Conservation (phyloP, 2,113 vertebrate species). For the Gorsachius goisagi region DNA sequence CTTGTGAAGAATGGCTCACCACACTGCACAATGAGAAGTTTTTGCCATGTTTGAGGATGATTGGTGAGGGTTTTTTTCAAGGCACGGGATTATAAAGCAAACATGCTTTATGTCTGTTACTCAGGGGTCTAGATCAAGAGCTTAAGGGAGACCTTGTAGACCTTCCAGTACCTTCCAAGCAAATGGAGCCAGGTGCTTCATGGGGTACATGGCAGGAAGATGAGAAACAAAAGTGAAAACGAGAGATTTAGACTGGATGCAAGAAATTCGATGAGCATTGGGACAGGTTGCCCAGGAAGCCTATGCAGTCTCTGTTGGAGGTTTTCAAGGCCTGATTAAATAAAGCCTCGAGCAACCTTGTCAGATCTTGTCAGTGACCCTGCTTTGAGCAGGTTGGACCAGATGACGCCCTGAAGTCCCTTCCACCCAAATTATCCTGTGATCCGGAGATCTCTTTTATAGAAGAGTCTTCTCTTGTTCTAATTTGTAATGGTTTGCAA, state of each 20-base stretch:
- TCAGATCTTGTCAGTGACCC: not conserved
- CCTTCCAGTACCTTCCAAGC: not conserved
- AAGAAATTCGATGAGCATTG: not conserved
- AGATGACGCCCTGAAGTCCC: not conserved
- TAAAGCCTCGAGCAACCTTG: not conserved
- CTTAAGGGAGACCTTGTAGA: not conserved
- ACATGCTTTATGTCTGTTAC: not conserved
- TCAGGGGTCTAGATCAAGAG: not conserved
- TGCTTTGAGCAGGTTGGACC: not conserved
- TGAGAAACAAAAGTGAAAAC: not conserved
- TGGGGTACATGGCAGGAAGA: not conserved
- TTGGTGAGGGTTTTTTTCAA: not conserved
- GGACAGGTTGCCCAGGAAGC: not conserved
- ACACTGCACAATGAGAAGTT: rapidly evolving
- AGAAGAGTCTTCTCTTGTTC: not conserved
- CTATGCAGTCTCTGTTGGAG: too few species aligned
- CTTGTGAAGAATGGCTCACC: not conserved
- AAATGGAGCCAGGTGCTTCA: not conserved
- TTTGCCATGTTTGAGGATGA: not conserved
- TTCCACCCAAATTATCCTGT: not conserved
- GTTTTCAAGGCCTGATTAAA: not conserved
- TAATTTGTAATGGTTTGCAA: not conserved
- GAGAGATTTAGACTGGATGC: not conserved
- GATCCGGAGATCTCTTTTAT: not conserved
- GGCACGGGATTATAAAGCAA: not conserved